Evolutionary conservation across 2,888 invertebrate genomes (phyloP).

Genomic region (Micoletzkya japonica): DNA sequence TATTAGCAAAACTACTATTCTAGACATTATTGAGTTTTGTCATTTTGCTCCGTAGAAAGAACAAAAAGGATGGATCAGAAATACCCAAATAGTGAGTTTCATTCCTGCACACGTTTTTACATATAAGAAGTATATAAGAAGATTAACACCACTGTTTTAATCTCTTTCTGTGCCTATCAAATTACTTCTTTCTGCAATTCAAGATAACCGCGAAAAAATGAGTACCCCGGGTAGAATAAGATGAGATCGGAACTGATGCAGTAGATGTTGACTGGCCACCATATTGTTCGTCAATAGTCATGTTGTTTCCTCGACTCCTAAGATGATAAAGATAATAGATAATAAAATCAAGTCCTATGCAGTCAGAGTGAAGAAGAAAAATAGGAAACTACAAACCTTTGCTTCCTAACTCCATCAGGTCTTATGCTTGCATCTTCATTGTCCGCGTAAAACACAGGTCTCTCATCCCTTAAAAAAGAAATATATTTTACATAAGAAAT

Average conservation of each 20-base stretch:
- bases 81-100: too few species aligned
- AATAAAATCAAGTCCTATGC: background rate
- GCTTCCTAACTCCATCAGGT: background rate
- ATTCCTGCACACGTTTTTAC: too few species aligned
- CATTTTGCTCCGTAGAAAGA: too few species aligned
- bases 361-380: too few species aligned
- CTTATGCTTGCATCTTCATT: slow-evolving; percentile 20
- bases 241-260: slow-evolving; percentile 4
- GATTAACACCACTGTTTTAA: too few species aligned
- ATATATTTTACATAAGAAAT: background rate
- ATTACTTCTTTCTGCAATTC: too few species aligned
- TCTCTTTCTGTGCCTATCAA: too few species aligned
- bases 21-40: too few species aligned
- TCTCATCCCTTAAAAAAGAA: slow-evolving; percentile 7
- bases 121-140: too few species aligned
- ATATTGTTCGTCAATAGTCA: slow-evolving; percentile 26
- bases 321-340: background rate
- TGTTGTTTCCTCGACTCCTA: slow-evolving; percentile 6
- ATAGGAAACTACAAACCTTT: background rate
- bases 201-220: too few species aligned
- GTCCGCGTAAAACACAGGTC: slow-evolving; percentile 30
- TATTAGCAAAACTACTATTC: too few species aligned
- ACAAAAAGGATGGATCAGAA: too few species aligned
- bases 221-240: slow-evolving; percentile 12
- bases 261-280: background rate